phyloP scores from a whole-genome alignment of 1,140 invertebrate genomes.

The Panulirus ornatus region DNA sequence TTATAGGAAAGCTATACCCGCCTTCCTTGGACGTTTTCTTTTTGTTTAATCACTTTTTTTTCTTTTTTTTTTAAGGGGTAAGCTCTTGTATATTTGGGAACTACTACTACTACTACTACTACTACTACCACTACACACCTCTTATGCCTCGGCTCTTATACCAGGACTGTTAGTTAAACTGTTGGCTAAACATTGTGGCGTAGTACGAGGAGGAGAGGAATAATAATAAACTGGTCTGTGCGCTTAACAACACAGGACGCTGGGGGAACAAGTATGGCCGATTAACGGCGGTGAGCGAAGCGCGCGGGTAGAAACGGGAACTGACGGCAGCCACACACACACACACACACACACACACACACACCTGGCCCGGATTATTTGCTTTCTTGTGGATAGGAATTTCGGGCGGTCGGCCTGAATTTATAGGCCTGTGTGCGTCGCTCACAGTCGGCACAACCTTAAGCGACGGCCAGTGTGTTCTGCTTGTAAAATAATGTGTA shows the following conservation, averaged over 20 bases:
- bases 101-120: no score
- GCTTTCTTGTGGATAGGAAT: constrained; percentile 35
- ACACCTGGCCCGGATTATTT: constrained; percentile 1
- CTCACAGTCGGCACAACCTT: constrained; percentile 4
- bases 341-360: constrained; percentile 6
- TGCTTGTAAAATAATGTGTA: no score
- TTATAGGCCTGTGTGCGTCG: constrained; percentile 5
- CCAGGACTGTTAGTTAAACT: no score
- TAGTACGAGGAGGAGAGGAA: no score
- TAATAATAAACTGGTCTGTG: no score
- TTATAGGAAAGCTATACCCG: constrained; percentile 71
- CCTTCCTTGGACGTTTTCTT: constrained; percentile 55
- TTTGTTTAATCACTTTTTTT: constrained; percentile 53
- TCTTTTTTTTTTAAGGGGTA: no score
- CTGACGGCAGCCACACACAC: not conserved
- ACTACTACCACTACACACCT: no score
- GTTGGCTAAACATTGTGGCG: no score
- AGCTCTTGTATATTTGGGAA: no score
- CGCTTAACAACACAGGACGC: no score
- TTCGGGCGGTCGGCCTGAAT: not conserved
- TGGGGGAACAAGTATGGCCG: constrained; percentile 24
- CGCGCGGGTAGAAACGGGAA: constrained; percentile 24
- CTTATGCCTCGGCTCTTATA: no score
- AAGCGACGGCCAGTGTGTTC: not conserved
- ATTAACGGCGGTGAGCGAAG: constrained; percentile 57